Conservation (phyloP, 2,888 invertebrate genomes). For the Gordius sp. region DNA sequence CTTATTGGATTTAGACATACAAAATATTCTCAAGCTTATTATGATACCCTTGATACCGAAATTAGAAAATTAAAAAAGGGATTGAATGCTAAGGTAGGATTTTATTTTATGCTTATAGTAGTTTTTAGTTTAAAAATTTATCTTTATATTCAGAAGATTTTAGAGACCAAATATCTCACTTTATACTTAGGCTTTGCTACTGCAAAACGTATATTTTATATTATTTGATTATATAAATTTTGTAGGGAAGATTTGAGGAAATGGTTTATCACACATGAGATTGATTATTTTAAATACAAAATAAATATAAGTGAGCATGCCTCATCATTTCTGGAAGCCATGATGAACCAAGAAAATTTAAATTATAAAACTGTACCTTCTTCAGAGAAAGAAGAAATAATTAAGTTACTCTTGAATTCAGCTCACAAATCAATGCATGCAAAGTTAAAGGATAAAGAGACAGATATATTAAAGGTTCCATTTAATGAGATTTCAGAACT, state of each 20-base stretch:
- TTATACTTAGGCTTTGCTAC: slow-evolving; percentile 62
- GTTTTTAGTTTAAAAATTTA: slow-evolving; percentile 17
- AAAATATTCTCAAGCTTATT: slow-evolving; percentile 24
- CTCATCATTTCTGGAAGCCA: slow-evolving; percentile 38
- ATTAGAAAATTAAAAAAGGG: slow-evolving; percentile 21
- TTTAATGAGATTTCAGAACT: slow-evolving; percentile 63
- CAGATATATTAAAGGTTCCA: slow-evolving; percentile 45
- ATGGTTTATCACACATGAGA: slow-evolving; percentile 66
- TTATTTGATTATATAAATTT: slow-evolving; percentile 17
- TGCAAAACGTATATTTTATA: slow-evolving; percentile 35
- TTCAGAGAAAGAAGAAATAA: slow-evolving; percentile 40
- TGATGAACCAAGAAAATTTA: slow-evolving; percentile 42
- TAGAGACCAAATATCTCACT: slow-evolving; percentile 64
- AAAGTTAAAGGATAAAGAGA: slow-evolving; percentile 1
- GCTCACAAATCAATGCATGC: slow-evolving; percentile 26
- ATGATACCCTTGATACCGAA: slow-evolving; percentile 24
- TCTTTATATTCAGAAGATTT: slow-evolving; percentile 22
- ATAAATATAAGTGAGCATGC: slow-evolving; percentile 22
- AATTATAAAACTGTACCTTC: slow-evolving; percentile 33
- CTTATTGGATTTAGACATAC: slow-evolving; percentile 35
- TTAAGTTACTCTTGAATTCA: slow-evolving; percentile 38
- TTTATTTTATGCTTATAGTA: slow-evolving; percentile 17
- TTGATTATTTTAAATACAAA: slow-evolving; percentile 51
- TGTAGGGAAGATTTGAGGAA: slow-evolving; percentile 47
- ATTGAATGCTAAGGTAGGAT: slow-evolving; percentile 12